Conservation (phyloP, 2,888 invertebrate species). For the Lasioglossum figueresi region DNA sequence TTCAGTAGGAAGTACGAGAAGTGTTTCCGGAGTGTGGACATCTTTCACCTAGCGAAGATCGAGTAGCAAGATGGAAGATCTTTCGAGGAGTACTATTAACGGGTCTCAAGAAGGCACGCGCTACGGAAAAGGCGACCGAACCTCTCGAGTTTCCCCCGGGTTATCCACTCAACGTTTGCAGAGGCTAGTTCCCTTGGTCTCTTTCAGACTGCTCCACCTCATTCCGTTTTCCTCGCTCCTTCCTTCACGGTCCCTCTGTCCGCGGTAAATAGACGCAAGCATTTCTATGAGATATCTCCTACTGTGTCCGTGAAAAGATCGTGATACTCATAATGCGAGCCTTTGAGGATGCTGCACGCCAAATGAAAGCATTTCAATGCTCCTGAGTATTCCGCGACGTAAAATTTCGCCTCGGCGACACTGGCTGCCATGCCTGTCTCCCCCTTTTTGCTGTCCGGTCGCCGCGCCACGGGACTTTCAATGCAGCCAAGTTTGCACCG, state of each 20-base stretch:
- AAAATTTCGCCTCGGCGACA: constrained; percentile 49
- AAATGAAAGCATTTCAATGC: constrained; percentile 70
- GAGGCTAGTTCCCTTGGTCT: constrained; percentile 56
- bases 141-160: constrained; percentile 59
- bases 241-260: constrained; percentile 40
- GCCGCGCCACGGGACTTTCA: not conserved
- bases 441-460: not conserved
- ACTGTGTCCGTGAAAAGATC: constrained; percentile 68
- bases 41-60: constrained; percentile 54
- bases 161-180: constrained; percentile 65
- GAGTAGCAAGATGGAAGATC: constrained; percentile 66
- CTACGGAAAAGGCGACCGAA: constrained; percentile 66
- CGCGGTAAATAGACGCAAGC: constrained; percentile 65
- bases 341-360: constrained; percentile 64
- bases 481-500: constrained; percentile 12
- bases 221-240: constrained; percentile 52
- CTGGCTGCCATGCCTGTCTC: constrained; percentile 11
- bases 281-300: constrained; percentile 72
- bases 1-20: constrained; percentile 58
- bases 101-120: constrained; percentile 55
- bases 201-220: constrained; percentile 55
- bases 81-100: constrained; percentile 65
- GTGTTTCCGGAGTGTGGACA: constrained; percentile 59
- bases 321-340: constrained; percentile 65
- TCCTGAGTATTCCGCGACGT: constrained; percentile 61